Evolutionary conservation across 2,797 vertebrate species (phyloP).

Genomic region (Peromyscus aztecus): DNA sequence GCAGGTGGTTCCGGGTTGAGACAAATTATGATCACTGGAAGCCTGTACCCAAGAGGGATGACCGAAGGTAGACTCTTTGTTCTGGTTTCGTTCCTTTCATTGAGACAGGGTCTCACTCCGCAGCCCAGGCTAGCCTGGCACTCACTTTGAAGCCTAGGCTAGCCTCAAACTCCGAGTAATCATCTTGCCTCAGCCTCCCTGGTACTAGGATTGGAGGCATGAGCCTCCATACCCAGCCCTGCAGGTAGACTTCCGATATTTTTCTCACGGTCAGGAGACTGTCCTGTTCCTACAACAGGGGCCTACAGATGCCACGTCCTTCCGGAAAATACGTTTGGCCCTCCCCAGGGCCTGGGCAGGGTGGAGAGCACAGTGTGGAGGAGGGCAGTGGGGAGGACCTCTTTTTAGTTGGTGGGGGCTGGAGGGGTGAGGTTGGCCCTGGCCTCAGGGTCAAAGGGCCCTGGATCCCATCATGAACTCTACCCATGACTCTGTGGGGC

Average conservation of each 20-base stretch:
- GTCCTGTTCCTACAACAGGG: background rate
- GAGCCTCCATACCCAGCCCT: background rate
- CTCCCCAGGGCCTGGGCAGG: fast-evolving
- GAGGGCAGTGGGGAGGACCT: background rate
- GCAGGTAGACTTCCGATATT: background rate
- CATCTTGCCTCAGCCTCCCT: background rate
- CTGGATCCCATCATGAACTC: background rate
- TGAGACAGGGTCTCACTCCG: background rate
- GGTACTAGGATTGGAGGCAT: background rate
- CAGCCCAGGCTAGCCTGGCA: background rate
- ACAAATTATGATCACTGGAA: constrained; percentile 98
- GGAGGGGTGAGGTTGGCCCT: background rate
- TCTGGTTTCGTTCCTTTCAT: background rate
- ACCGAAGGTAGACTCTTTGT: constrained; percentile 89
- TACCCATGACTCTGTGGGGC: background rate
- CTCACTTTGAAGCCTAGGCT: background rate
- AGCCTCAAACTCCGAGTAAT: background rate
- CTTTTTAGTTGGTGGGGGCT: background rate
- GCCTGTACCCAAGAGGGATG: constrained; percentile 89
- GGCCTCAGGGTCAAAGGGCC: background rate
- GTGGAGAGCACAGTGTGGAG: background rate
- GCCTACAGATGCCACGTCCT: background rate
- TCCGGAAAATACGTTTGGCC: background rate
- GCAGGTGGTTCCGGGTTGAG: constrained; percentile 96
- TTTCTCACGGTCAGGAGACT: fast-evolving